A percentile compares a stretch with the other conserved stretches of the same genome.
phyloP scores from a whole-genome alignment of 2,888 invertebrate genomes.

The Phyllotreta cruciferae region DNA sequence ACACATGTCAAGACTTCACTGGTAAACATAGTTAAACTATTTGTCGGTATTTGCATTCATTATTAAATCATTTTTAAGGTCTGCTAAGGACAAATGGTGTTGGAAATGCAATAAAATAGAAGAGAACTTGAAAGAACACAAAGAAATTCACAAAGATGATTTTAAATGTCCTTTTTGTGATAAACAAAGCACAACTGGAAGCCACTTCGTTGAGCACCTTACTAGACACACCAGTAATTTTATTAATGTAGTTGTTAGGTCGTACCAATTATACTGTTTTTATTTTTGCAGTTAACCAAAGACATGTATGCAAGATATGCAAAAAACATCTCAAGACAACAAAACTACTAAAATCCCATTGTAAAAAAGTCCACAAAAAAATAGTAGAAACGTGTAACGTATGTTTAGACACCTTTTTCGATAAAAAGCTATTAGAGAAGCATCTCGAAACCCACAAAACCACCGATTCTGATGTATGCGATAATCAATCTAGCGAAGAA shows the following conservation, averaged over 20 bases:
- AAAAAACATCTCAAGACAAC: constrained; percentile 46
- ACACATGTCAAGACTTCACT: constrained; percentile 52
- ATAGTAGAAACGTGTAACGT: constrained; percentile 42
- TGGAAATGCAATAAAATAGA: constrained; percentile 48
- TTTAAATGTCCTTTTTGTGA: constrained; percentile 51
- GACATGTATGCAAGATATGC: constrained; percentile 46
- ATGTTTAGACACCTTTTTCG: constrained; percentile 43
- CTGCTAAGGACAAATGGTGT: constrained; percentile 51
- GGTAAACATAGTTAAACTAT: constrained; percentile 42
- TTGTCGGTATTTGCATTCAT: not conserved
- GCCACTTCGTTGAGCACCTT: constrained; percentile 52
- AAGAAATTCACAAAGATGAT: constrained; percentile 42
- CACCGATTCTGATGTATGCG: constrained; percentile 25
- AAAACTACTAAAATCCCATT: constrained; percentile 47
- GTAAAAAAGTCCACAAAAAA: constrained; percentile 42
- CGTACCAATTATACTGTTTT: not conserved
- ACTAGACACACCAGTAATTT: constrained; percentile 49
- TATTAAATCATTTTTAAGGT: constrained; percentile 42
- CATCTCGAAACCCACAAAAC: constrained; percentile 40
- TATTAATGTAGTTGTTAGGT: not conserved
- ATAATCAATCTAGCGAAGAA: constrained; percentile 17
- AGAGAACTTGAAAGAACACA: constrained; percentile 45
- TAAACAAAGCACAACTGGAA: constrained; percentile 45
- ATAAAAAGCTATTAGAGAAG: constrained; percentile 35
- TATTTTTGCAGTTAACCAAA: constrained; percentile 41